These are phyloP conservation scores for Daboia siamensis DNA, from an alignment of 2,113 vertebrate genomes.

Conservation along the genomic window DNA sequence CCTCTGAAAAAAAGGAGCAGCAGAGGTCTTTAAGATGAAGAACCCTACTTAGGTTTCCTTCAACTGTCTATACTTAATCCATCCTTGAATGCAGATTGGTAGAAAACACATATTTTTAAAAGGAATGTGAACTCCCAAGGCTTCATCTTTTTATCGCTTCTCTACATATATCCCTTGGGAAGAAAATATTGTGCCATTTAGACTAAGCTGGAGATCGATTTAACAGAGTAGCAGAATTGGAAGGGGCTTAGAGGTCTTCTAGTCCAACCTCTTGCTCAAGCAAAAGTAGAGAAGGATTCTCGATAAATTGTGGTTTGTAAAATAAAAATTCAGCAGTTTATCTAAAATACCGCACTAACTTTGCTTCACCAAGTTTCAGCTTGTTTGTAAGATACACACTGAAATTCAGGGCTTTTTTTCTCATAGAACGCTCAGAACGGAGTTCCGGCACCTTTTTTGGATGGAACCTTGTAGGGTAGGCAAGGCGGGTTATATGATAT, in stretches of 20 bases:
- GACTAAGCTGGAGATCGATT: neutral
- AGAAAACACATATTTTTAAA: neutral
- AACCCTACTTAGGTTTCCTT: neutral
- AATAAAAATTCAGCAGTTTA: conserved; percentile 32
- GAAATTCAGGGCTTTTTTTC: too few species aligned
- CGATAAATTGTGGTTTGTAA: conserved; percentile 35
- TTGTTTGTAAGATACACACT: conserved; percentile 33
- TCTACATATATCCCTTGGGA: neutral
- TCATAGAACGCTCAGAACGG: too few species aligned
- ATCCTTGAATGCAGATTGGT: neutral
- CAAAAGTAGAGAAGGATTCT: conserved; percentile 42
- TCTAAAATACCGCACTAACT: conserved; percentile 41
- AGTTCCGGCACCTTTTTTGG: too few species aligned
- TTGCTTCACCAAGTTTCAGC: conserved; percentile 42
- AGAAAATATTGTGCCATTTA: neutral
- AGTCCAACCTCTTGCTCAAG: neutral
- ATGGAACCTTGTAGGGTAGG: too few species aligned
- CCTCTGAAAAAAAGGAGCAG: neutral
- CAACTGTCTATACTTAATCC: neutral
- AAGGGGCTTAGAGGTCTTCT: neutral
- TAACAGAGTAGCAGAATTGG: neutral
- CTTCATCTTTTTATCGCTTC: neutral
- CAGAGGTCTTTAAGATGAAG: neutral
- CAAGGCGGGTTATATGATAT: too few species aligned
- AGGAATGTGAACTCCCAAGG: neutral